A percentile compares a stretch with the other conserved stretches of the same genome.
Conservation (phyloP, 2,888 invertebrate genomes). For the Sphaerophoria rueppellii region DNA sequence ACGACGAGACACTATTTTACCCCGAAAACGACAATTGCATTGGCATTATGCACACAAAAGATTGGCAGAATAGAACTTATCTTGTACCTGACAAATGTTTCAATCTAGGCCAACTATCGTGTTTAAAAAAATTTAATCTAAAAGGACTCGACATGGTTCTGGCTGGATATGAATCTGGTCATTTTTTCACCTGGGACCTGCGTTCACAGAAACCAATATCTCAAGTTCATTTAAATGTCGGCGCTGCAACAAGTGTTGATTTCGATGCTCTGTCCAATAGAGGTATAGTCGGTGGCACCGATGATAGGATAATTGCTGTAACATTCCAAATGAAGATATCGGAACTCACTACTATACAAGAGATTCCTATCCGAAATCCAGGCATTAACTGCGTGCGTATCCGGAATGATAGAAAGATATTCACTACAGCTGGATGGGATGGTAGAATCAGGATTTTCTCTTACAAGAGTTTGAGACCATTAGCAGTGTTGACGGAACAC, state of each 20-base stretch:
- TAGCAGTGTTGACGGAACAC: slow-evolving; percentile 90
- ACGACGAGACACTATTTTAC: slow-evolving; percentile 85
- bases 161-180: slow-evolving; percentile 89
- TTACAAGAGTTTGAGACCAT: slow-evolving; percentile 88
- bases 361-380: slow-evolving; percentile 87
- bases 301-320: slow-evolving; percentile 79
- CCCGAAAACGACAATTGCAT: slow-evolving; percentile 85
- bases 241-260: slow-evolving; percentile 87
- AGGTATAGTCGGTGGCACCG: slow-evolving; percentile 85
- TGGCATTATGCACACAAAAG: slow-evolving; percentile 80
- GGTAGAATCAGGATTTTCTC: slow-evolving; percentile 89
- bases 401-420: slow-evolving; percentile 88
- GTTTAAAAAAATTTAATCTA: slow-evolving; percentile 83
- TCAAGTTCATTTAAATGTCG: slow-evolving; percentile 83
- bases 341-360: slow-evolving; percentile 84
- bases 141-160: slow-evolving; percentile 84
- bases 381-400: slow-evolving; percentile 88
- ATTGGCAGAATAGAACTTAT: slow-evolving; percentile 79
- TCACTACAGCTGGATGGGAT: slow-evolving; percentile 90
- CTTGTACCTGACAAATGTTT: slow-evolving; percentile 80
- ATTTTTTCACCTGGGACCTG: slow-evolving; percentile 88
- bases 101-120: slow-evolving; percentile 84
- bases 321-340: slow-evolving; percentile 79
- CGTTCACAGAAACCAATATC: slow-evolving; percentile 82
- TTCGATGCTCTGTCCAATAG: slow-evolving; percentile 86